These are phyloP conservation scores for Rallus crepitans DNA, from an alignment of 2,797 vertebrate species.

Conservation along the genomic window DNA sequence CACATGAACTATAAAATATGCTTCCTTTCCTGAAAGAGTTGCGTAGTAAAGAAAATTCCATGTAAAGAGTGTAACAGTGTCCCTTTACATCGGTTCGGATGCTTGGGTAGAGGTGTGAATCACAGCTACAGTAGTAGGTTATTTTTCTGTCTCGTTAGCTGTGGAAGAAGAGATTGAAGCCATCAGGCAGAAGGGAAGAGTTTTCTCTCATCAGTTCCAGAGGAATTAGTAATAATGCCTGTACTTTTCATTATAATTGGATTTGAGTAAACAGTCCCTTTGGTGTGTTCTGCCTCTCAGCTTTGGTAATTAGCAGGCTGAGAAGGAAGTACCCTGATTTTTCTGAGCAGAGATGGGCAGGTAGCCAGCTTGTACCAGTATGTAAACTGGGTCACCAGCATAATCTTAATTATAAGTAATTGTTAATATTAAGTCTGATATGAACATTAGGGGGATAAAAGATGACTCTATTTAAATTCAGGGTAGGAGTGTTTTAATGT, in stretches of 20 bases:
- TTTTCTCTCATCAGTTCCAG: background rate
- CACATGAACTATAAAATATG: background rate
- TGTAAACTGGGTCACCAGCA: constrained; percentile 43
- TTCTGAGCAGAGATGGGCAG: constrained; percentile 48
- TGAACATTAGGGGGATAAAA: background rate
- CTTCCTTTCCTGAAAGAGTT: background rate
- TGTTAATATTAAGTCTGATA: background rate
- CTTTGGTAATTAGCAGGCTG: constrained; percentile 58
- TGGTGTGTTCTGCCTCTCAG: constrained; percentile 21
- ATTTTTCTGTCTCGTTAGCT: background rate
- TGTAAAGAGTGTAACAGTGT: background rate
- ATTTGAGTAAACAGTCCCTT: constrained; percentile 37
- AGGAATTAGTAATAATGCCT: background rate
- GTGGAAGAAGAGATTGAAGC: background rate
- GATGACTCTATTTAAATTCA: background rate
- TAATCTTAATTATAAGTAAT: background rate
- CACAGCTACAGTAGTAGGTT: background rate
- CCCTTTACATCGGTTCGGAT: background rate
- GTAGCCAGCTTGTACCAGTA: constrained; percentile 27
- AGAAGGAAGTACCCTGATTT: constrained; percentile 65
- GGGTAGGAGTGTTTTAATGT: background rate
- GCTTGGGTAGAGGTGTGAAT: background rate
- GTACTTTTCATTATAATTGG: constrained; percentile 51
- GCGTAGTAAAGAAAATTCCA: background rate
- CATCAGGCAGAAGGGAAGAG: background rate